These are phyloP conservation scores for Pitta sordida DNA, from an alignment of 2,113 vertebrate genomes.

Conservation along the genomic window DNA sequence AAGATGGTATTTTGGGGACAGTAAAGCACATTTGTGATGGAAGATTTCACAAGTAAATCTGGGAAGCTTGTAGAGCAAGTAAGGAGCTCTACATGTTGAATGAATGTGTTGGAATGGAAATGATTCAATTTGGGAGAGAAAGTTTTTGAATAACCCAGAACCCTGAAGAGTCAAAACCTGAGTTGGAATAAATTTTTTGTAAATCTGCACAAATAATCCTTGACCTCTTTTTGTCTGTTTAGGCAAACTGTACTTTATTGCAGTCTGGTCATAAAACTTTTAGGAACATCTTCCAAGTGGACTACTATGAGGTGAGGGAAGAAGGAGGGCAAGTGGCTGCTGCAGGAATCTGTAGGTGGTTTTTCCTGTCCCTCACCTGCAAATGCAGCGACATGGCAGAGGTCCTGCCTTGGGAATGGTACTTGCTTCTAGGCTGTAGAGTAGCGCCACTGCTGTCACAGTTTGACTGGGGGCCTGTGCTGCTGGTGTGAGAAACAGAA, in stretches of 20 bases:
- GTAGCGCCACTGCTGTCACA: background rate
- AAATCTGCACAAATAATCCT: background rate
- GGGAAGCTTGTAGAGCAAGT: background rate
- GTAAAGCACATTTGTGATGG: background rate
- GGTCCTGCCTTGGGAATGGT: background rate
- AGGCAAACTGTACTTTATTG: background rate
- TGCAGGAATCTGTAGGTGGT: background rate
- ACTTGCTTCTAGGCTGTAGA: background rate
- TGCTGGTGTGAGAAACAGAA: slow-evolving; percentile 1
- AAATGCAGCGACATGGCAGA: fast-evolving
- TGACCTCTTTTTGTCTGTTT: background rate
- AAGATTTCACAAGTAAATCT: background rate
- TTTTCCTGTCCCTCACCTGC: background rate
- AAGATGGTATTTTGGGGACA: background rate
- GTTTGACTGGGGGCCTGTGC: background rate
- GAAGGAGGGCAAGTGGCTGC: background rate
- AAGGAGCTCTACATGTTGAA: background rate
- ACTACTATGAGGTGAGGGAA: background rate
- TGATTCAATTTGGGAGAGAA: background rate
- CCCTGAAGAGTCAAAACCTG: background rate
- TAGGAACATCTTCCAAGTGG: background rate
- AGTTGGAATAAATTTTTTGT: background rate
- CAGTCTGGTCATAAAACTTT: background rate
- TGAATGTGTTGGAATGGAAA: background rate
- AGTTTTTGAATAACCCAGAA: background rate